Conservation (phyloP, 1,140 invertebrate genomes). For the Apis laboriosa region DNA sequence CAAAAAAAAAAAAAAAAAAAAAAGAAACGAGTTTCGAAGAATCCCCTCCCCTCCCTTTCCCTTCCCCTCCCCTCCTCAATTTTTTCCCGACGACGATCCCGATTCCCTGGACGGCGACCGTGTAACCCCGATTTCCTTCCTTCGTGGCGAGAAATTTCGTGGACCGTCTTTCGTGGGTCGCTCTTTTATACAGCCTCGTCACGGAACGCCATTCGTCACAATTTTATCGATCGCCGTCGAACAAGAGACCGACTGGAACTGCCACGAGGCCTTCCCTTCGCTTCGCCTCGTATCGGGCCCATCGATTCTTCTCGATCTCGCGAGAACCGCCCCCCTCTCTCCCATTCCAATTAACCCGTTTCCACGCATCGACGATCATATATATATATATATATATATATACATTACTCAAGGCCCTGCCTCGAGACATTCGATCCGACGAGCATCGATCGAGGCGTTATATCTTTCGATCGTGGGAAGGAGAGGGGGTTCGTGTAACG, state of each 20-base stretch:
- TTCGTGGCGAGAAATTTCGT: conserved; percentile 44
- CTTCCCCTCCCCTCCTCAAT: not conserved
- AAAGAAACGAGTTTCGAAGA: too few species aligned
- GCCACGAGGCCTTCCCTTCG: conserved; percentile 1
- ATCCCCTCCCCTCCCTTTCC: too few species aligned
- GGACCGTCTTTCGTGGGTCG: conserved; percentile 31
- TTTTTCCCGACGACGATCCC: not conserved
- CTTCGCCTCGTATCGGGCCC: conserved; percentile 48
- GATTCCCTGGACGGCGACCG: conserved; percentile 45
- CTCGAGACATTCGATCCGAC: not conserved
- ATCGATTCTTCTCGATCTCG: conserved; percentile 59
- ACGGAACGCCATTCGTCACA: conserved; percentile 67
- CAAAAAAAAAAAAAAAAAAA: too few species aligned
- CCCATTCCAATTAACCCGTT: conserved; percentile 71
- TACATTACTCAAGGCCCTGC: conserved; percentile 43
- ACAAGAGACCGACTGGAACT: not conserved
- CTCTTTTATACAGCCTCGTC: conserved; percentile 53
- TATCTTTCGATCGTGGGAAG: not conserved
- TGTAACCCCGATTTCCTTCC: conserved; percentile 61
- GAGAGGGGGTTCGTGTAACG: too few species aligned
- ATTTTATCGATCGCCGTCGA: conserved; percentile 64
- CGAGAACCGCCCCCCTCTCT: conserved; percentile 3
- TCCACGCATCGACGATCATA: conserved; percentile 69
- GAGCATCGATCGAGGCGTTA: conserved; percentile 38
- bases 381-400: too few species aligned